Evolutionary conservation across 2,797 vertebrate species (phyloP), one percentile per base, ranked within the genome.

Genomic region (Carduelis carduelis): DNA sequence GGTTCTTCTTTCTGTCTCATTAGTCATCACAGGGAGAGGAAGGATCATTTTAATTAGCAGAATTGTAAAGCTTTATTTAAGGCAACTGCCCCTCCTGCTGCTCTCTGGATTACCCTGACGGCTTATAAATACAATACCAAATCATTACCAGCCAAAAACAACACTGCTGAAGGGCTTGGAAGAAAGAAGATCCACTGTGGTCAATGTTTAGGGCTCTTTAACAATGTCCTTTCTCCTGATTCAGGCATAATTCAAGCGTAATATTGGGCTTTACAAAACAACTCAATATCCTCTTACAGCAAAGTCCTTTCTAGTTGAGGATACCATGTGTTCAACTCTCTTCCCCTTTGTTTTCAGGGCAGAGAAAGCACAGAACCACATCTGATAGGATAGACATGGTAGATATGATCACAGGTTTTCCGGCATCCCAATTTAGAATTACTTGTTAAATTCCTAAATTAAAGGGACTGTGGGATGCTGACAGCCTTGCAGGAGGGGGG

Each of bases 11-110:
- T 93, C 96, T 96, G 92, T 97, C 96, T 98, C 97, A 95, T 96
- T 97, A 98, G 97, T 96, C 87, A 95, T 93, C 80, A 56, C 23
- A 69, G 88, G 81, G 91, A 94, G 95, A 97, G 96, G 95, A 97
- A 97, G 96, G 96, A 97, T 96, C 78, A 94, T 97, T 97, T 98
- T 98, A 98, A 98, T 98, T 97, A 98, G 96, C 94, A 89, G 92
- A 85, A 96, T 93, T 95, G 97, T 95, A 97, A 96, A 96, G 97
- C 96, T 97, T 96, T 95, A 94, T 97, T 95, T 83, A 78, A 96
- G 92, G 93, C 89, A 80, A 96, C 95, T 80, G 91, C 60, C 96
- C 94, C 96, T 95, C 97, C 98, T 91, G 96, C 98, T 97, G 96
- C 90, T 96, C 87, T 71, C 55, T 94, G 97, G 97, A 97, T 98